Percentiles rank a stretch among this genome's conserved stretches.
Evolutionary conservation across 2,113 vertebrate species (phyloP).

Genomic region (Vombatus ursinus): DNA sequence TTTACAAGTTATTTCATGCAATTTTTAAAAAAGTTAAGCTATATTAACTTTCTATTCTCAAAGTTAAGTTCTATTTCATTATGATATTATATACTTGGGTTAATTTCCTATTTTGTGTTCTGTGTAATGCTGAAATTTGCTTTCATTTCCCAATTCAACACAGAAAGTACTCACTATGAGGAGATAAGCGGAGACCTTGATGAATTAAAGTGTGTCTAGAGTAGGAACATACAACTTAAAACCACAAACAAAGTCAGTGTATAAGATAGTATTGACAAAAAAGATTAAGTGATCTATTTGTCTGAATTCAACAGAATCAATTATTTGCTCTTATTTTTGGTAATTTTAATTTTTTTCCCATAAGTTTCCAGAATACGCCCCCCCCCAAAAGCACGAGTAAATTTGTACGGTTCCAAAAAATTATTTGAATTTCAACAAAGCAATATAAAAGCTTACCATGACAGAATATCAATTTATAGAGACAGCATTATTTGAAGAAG

Average conservation of each 20-base stretch:
- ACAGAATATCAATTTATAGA: constrained; percentile 48
- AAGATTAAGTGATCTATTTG: background rate
- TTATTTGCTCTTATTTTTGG: background rate
- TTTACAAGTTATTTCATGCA: background rate
- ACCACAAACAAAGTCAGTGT: background rate
- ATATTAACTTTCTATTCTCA: background rate
- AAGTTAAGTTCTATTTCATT: background rate
- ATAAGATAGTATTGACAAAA: background rate
- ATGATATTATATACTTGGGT: background rate
- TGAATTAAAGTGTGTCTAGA: background rate
- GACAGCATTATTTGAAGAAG: constrained; percentile 38
- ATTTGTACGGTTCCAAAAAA: constrained; percentile 25
- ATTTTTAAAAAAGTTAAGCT: background rate
- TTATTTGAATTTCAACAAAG: constrained; percentile 44
- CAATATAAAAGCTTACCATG: constrained; percentile 35
- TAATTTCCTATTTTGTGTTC: background rate
- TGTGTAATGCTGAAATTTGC: background rate
- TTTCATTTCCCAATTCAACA: background rate
- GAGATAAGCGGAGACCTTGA: background rate
- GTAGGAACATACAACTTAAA: background rate
- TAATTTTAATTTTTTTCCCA: background rate
- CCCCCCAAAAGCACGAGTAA: background rate
- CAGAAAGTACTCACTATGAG: background rate
- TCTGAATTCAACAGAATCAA: background rate
- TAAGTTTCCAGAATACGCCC: background rate